Evolutionary conservation across 2,888 invertebrate genomes (phyloP).

Genomic region (Leptopilina syphax): DNA sequence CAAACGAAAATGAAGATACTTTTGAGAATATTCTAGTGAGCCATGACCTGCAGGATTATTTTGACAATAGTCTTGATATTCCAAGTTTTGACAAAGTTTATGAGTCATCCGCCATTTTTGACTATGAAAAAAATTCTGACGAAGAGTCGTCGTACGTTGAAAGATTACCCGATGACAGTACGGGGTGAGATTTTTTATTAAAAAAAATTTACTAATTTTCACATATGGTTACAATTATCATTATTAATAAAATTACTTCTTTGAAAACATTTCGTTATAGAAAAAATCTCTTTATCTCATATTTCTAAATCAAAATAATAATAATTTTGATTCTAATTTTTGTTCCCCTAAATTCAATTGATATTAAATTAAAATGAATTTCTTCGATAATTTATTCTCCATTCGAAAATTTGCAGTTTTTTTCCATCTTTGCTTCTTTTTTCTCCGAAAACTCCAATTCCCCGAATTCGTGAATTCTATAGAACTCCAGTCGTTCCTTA

Average conservation of each 20-base stretch:
- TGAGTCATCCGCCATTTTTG: constrained; percentile 73
- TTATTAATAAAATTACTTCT: no score
- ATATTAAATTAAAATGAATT: no score
- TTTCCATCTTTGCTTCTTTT: background rate
- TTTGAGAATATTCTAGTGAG: constrained; percentile 77
- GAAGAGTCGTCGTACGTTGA: constrained; percentile 76
- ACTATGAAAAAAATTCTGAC: constrained; percentile 73
- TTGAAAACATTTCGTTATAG: no score
- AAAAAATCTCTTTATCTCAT: no score
- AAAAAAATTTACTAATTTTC: background rate
- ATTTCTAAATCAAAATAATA: no score
- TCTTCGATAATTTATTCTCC: no score
- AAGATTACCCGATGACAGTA: constrained; percentile 77
- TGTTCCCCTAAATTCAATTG: no score
- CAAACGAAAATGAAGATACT: constrained; percentile 65
- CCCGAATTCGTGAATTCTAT: no score
- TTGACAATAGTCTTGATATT: constrained; percentile 77
- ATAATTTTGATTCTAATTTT: no score
- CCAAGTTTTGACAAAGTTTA: constrained; percentile 78
- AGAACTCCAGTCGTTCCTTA: constrained; percentile 66
- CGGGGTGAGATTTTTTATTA: constrained; percentile 73
- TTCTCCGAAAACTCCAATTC: background rate
- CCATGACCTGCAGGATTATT: constrained; percentile 79
- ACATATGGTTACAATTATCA: background rate
- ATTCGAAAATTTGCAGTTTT: background rate